Evolutionary conservation across 2,113 vertebrate species (phyloP).

Genomic region (Cardinalis cardinalis): DNA sequence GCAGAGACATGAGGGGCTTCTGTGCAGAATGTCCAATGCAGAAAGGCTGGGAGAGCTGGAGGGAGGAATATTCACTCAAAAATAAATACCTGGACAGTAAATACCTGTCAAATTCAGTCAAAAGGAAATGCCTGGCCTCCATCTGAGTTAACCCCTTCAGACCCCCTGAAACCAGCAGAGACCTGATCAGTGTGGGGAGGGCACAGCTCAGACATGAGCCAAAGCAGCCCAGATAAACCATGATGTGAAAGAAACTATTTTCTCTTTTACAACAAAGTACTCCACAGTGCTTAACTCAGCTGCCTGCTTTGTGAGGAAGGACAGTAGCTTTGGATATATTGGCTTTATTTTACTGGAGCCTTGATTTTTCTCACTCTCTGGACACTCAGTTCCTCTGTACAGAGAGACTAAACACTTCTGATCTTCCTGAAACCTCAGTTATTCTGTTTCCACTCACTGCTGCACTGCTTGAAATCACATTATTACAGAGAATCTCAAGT

Average conservation of each 20-base stretch:
- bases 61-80: not conserved
- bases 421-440: not conserved
- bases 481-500: not conserved
- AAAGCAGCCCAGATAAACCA: not conserved
- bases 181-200: not conserved
- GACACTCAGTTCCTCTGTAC: not conserved
- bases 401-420: not conserved
- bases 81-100: not conserved
- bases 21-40: not conserved
- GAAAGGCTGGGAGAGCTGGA: not conserved
- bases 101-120: not conserved
- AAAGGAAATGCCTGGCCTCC: not conserved
- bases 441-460: not conserved
- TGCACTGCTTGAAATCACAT: fast-evolving
- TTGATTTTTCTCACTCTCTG: not conserved
- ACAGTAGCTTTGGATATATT: not conserved
- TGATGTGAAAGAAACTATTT: not conserved
- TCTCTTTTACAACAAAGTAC: not conserved
- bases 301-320: not conserved
- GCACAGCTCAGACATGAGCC: not conserved
- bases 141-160: not conserved
- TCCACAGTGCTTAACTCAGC: not conserved
- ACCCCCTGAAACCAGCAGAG: not conserved
- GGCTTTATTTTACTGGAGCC: not conserved
- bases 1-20: fast-evolving